Conservation (phyloP, 2,113 vertebrate genomes). For the Oryzias melastigma region DNA sequence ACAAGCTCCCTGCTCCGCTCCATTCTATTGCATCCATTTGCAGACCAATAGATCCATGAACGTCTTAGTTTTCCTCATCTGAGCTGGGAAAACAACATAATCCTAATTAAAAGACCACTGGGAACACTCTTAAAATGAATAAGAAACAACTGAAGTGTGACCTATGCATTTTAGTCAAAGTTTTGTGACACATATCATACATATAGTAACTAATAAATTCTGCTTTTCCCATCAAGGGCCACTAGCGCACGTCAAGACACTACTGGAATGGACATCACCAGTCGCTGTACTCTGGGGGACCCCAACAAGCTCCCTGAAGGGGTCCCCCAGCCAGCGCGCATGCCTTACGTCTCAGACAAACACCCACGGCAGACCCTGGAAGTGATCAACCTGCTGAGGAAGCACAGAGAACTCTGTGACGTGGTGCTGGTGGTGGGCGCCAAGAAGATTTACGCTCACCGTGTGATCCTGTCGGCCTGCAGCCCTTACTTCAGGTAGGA, state of each 20-base stretch:
- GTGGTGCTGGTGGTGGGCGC: constrained; percentile 96
- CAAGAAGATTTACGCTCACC: constrained; percentile 97
- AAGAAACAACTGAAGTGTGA: no score
- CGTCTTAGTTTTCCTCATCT: no score
- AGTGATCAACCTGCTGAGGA: constrained; percentile 95
- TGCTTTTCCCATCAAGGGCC: constrained; percentile 72
- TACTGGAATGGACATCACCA: constrained; percentile 98
- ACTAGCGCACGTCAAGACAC: constrained; percentile 93
- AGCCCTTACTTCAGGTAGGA: constrained; percentile 90
- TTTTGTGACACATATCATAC: background rate
- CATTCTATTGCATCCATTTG: no score
- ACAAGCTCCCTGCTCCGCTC: no score
- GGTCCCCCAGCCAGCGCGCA: constrained; percentile 96
- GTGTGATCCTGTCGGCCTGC: constrained; percentile 96
- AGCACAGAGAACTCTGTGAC: constrained; percentile 95
- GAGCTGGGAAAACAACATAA: no score
- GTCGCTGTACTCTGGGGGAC: constrained; percentile 97
- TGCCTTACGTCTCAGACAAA: constrained; percentile 98
- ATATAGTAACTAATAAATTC: background rate
- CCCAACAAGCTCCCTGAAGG: constrained; percentile 98
- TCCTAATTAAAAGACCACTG: no score
- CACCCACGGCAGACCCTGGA: constrained; percentile 97
- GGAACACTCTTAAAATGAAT: no score
- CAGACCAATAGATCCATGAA: no score
- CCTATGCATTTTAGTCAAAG: no score